Conservation (phyloP, 2,888 invertebrate species). For the Quadroppia sp. region DNA sequence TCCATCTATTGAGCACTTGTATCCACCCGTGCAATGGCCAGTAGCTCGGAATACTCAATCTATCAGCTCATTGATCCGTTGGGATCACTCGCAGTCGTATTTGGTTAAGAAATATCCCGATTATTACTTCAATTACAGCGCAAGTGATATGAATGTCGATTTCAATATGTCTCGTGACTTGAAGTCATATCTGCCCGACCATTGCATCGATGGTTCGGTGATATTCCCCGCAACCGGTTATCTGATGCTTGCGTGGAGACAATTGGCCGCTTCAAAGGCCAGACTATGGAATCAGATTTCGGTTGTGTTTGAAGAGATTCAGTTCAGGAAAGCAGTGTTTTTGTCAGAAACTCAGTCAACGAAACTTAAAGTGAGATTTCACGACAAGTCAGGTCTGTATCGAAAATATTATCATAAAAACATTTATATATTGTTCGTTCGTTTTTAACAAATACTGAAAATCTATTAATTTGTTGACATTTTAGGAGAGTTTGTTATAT, state of each 20-base stretch:
- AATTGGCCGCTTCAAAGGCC: constrained; percentile 72
- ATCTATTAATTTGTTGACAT: no score
- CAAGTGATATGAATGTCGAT: constrained; percentile 49
- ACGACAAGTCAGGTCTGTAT: constrained; percentile 61
- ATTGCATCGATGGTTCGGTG: constrained; percentile 57
- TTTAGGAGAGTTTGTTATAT: constrained; percentile 54
- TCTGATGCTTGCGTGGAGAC: constrained; percentile 54
- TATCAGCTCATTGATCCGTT: constrained; percentile 75
- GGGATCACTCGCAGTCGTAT: constrained; percentile 72
- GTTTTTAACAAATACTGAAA: no score
- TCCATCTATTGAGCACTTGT: constrained; percentile 68
- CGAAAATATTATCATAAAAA: no score
- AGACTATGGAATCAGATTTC: constrained; percentile 70
- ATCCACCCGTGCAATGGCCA: constrained; percentile 62
- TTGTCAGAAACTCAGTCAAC: not conserved
- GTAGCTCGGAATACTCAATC: constrained; percentile 87
- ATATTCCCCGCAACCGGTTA: constrained; percentile 50
- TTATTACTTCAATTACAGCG: constrained; percentile 6
- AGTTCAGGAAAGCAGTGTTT: constrained; percentile 34
- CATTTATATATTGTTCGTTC: no score
- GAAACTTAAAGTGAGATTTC: constrained; percentile 46
- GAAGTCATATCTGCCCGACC: no score
- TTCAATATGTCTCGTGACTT: no score
- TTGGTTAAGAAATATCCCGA: constrained; percentile 47
- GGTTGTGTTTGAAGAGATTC: constrained; percentile 80